phyloP scores from a whole-genome alignment of 1,140 invertebrate genomes.

The Diorhabda sublineata region DNA sequence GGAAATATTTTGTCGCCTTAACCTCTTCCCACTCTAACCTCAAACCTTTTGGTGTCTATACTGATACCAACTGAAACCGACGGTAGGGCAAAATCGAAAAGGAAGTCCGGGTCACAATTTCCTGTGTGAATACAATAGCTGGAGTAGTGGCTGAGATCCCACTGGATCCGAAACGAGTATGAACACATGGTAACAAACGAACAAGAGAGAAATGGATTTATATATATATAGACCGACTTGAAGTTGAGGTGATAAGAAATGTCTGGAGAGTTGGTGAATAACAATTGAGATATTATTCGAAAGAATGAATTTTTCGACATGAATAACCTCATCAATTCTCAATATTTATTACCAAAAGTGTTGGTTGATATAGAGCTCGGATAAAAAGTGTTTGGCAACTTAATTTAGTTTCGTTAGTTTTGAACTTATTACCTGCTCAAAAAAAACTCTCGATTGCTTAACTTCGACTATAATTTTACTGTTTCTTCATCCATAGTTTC shows the following conservation, averaged over 20 bases:
- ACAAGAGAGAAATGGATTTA: neutral
- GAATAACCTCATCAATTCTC: neutral
- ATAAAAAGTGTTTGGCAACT: too few species aligned
- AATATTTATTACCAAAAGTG: too few species aligned
- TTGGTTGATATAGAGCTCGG: too few species aligned
- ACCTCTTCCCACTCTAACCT: neutral
- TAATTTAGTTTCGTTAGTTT: too few species aligned
- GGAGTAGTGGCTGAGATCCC: slow-evolving; percentile 28
- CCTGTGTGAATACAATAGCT: slow-evolving; percentile 36
- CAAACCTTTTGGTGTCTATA: neutral
- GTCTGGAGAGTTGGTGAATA: neutral
- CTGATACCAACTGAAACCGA: neutral
- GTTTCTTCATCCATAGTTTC: too few species aligned
- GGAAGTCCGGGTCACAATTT: slow-evolving; percentile 40
- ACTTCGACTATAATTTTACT: too few species aligned
- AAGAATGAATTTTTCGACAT: neutral
- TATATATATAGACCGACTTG: neutral
- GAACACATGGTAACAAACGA: slow-evolving; percentile 30
- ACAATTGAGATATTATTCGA: neutral
- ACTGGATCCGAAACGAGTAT: slow-evolving; percentile 31
- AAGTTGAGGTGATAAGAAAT: neutral
- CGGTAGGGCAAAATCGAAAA: slow-evolving; percentile 15
- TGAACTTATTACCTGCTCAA: too few species aligned
- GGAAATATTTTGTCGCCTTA: neutral
- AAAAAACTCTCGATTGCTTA: too few species aligned